Base-by-base conservation (phyloP, 2,797 vertebrate genomes). In the Nasua narica region DNA sequence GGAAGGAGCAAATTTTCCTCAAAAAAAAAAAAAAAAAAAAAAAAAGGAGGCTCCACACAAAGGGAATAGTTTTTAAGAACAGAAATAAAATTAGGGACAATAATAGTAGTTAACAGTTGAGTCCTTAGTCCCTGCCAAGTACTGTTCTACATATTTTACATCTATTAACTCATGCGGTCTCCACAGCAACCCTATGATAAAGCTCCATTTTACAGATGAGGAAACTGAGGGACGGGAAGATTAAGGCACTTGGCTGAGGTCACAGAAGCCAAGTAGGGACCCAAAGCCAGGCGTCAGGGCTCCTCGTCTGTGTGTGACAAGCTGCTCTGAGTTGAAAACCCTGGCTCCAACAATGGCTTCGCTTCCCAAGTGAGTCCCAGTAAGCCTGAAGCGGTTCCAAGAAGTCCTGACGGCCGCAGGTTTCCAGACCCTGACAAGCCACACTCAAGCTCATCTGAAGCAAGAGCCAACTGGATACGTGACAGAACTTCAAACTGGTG, bases 141-240 rank as follows among this genome's bases (percentile, higher is more conserved):
- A 32, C 40, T 8, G 70, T 37, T 67, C 15, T 54, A 14, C 3
- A 8, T 83, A 32, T 27, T 62, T 93, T 23, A 74, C 37, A 56
- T 27, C 29, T 70, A 37, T 35, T 84, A 56, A 78, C 56, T 82
- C 32, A 74, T 82, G 86, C 25, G 7, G 4, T 43, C 23, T 69
- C 65, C 54, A 79, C 52, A 40, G 25, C 27, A 62, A n/a, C 40
- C 48, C 29, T 46, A 1, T 65, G 37, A 72, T 67, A 72, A 35
- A 91, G 67, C n/a, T 54, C 81, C 60, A 72, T 65, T 82, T 94
- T 92, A 87, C 35, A 87, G 62, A 90, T n/a, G 48, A 96, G 37
- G 77, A 81, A 82, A 40, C 40, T 21, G 27, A 35, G 37, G 72
- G 25, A 25, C 23, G 14, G 37, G 77, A 23, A 32, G 72, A 10